phyloP scores from a whole-genome alignment of 2,888 invertebrate genomes.

The Koerneria pararmatus region DNA sequence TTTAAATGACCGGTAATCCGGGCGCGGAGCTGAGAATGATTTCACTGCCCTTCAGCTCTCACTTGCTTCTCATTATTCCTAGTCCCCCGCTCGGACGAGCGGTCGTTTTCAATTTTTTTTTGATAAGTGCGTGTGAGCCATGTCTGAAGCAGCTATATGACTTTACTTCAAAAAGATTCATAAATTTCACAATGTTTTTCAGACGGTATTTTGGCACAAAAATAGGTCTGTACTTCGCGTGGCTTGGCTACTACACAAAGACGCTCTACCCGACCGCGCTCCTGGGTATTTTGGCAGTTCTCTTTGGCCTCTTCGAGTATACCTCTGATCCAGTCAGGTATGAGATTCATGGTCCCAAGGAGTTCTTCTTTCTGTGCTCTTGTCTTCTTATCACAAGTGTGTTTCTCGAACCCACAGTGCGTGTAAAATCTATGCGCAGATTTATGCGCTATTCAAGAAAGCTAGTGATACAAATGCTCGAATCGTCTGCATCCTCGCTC shows the following conservation, averaged over 20 bases:
- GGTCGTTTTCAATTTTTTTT: too few relatives aligned
- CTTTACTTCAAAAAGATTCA: not conserved
- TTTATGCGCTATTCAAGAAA: too few relatives aligned
- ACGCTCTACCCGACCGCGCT: slow-evolving; percentile 33
- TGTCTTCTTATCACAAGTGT: not conserved
- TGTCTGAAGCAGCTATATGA: not conserved
- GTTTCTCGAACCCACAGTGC: too few relatives aligned
- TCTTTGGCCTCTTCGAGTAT: slow-evolving; percentile 37
- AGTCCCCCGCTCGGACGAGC: too few relatives aligned
- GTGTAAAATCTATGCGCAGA: too few relatives aligned
- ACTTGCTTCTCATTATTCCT: too few relatives aligned
- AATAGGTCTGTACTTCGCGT: slow-evolving; percentile 52
- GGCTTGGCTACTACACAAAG: slow-evolving; percentile 52
- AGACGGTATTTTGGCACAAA: slow-evolving; percentile 54
- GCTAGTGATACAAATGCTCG: too few relatives aligned
- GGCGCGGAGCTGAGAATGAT: too few relatives aligned
- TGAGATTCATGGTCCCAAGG: not conserved
- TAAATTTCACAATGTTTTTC: slow-evolving; percentile 17
- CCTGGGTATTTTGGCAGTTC: slow-evolving; percentile 37
- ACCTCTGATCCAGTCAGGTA: slow-evolving; percentile 37
- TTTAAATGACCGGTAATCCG: too few relatives aligned
- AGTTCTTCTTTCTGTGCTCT: not conserved
- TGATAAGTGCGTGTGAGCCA: too few relatives aligned
- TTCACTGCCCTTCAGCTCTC: too few relatives aligned
- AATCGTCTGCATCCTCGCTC: too few relatives aligned